A percentile compares a stretch with the other conserved stretches of the same genome.
These are phyloP conservation scores for Elgonia sp. DNA, from an alignment of 2,888 invertebrate species.

Conservation along the genomic window DNA sequence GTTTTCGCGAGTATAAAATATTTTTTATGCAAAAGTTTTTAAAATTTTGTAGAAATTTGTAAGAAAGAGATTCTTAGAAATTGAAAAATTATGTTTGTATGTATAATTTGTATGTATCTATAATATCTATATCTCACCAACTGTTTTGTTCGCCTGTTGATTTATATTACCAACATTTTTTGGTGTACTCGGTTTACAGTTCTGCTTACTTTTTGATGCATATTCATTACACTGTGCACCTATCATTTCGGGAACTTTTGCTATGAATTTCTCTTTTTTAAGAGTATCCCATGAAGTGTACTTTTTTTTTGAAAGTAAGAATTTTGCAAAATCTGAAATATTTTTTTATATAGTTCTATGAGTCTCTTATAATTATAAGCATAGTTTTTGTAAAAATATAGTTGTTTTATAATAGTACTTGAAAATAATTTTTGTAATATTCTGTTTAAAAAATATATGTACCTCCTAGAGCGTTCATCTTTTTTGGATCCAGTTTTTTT, in stretches of 20 bases:
- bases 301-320: conserved; percentile 24
- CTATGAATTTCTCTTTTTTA: conserved; percentile 30
- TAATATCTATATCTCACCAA: not conserved
- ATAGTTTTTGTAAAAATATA: not conserved
- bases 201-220: not conserved
- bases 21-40: no score
- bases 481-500: conserved; percentile 18
- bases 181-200: not conserved
- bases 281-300: conserved; percentile 20
- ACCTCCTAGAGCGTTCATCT: conserved; percentile 30
- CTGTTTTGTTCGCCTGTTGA: not conserved
- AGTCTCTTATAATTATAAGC: not conserved
- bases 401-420: no score
- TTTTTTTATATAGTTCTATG: no score
- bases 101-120: no score
- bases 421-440: no score
- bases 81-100: no score
- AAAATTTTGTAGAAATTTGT: no score
- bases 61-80: no score
- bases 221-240: not conserved
- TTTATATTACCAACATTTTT: not conserved
- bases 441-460: not conserved
- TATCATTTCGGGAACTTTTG: not conserved
- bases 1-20: no score
- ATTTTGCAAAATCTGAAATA: conserved; percentile 47